Base-by-base conservation (phyloP, 2,888 invertebrate species). In the Drosophila borealis region DNA sequence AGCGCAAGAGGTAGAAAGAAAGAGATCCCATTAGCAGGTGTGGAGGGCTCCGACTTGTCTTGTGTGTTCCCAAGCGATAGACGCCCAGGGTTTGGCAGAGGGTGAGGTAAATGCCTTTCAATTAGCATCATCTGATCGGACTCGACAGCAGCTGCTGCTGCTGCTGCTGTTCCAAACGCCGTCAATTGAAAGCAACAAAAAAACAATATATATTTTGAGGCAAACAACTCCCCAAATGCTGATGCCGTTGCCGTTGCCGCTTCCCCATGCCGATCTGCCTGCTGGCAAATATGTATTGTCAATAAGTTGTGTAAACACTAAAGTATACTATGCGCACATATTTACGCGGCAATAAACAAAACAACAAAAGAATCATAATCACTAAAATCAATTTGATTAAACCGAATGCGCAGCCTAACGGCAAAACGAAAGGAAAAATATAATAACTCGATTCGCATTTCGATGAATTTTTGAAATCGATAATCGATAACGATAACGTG, bases 231-330 rank as follows among this genome's bases (percentile, higher is more conserved):
- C 29, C 17, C 21, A 33, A 34, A 49, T 56, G 14, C 36, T 42
- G 25, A 5, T 25, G 25, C 29, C 29, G 14, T 45, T 57, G 46
- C 41, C 42, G 25, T 25, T 25, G 25, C 29, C 29, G 14, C 45
- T 57, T 50, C 41, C 42, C 59, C 51, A 53, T 61, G 64, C 69
- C 66, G 51, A 69, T 67, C 55, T 64, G 63, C 53, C 41, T 36
- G 53, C 60, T 60, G 65, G 56, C 64, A 82, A 73, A 86, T 78
- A 71, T 67, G 64, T 71, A 62, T 72, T 83, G 83, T 87, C 81
- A 83, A 83, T 87, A 83, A 66, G 46, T 84, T 78, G 81, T 77
- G 88, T 74, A 84, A 83, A 87, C 74, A 83, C 37, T 66, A 48
- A 55, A 70, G 65, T 79, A 69, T 75, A 74, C 61, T 44, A 55